Conservation (phyloP, 2,113 vertebrate genomes). For the Opisthocomus hoazin region DNA sequence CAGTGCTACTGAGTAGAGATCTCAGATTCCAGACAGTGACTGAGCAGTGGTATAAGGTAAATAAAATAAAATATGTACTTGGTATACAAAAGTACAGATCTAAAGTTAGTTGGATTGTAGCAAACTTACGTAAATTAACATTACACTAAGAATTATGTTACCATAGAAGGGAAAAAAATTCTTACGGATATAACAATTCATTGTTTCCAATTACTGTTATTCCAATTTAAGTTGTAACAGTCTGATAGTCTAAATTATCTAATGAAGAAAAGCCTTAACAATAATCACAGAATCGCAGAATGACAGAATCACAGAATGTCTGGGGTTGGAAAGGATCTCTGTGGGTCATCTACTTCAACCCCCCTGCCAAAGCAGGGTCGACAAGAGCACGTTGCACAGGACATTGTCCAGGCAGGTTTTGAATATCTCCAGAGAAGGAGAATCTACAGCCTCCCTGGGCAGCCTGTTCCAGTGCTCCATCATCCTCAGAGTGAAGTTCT, state of each 20-base stretch:
- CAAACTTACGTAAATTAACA: fast-evolving
- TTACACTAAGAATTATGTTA: background rate
- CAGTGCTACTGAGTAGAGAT: background rate
- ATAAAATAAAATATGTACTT: background rate
- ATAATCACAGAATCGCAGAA: no score
- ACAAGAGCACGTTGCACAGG: no score
- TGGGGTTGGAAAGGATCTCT: no score
- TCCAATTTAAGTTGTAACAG: background rate
- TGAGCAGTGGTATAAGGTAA: background rate
- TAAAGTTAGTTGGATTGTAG: background rate
- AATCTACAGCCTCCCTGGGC: no score
- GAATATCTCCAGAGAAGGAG: no score
- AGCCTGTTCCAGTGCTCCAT: no score
- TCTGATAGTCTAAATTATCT: background rate
- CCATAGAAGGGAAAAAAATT: background rate
- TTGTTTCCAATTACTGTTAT: background rate
- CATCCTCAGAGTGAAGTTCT: no score
- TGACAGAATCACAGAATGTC: no score
- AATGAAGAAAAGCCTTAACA: background rate
- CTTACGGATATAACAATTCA: background rate
- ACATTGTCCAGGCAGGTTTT: no score
- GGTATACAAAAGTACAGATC: background rate
- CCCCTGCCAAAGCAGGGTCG: no score
- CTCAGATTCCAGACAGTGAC: background rate
- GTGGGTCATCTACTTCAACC: no score